Evolutionary conservation across 2,797 vertebrate genomes (phyloP).

Genomic region (Cygnus olor): DNA sequence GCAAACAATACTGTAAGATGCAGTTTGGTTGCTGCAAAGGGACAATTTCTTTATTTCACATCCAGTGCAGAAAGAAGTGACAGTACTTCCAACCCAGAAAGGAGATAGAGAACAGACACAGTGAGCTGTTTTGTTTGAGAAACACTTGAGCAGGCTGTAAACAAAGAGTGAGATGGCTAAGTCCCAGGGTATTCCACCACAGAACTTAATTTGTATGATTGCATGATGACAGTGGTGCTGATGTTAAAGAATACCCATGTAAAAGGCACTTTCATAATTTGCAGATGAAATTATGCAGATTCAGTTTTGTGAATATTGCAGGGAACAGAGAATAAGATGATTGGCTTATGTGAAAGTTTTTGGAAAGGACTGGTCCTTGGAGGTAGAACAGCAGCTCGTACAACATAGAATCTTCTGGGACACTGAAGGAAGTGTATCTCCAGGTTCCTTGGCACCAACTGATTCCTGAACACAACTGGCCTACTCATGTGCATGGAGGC

Average conservation of each 20-base stretch:
- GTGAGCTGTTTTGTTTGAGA: not conserved
- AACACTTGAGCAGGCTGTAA: not conserved
- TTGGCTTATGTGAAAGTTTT: not conserved
- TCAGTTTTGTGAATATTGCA: not conserved
- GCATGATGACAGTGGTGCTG: not conserved
- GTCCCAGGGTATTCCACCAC: not conserved
- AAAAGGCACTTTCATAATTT: not conserved
- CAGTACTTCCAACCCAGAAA: not conserved
- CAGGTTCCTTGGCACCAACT: not conserved
- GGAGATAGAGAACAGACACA: not conserved
- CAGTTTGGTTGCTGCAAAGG: not conserved
- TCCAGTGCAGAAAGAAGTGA: not conserved
- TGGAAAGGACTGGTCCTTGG: not conserved
- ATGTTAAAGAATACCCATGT: not conserved
- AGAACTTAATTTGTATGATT: accelerated
- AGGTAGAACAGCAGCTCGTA: not conserved
- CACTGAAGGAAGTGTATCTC: not conserved
- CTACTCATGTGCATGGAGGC: too few relatives aligned
- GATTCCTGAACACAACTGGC: accelerated
- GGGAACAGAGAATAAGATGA: not conserved
- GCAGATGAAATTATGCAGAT: not conserved
- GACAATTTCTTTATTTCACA: not conserved
- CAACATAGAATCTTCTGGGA: not conserved
- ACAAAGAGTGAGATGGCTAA: not conserved
- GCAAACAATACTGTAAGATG: not conserved